These are phyloP conservation scores for Cricetomys ansorgei DNA, from an alignment of 2,113 vertebrate genomes.

Conservation along the genomic window DNA sequence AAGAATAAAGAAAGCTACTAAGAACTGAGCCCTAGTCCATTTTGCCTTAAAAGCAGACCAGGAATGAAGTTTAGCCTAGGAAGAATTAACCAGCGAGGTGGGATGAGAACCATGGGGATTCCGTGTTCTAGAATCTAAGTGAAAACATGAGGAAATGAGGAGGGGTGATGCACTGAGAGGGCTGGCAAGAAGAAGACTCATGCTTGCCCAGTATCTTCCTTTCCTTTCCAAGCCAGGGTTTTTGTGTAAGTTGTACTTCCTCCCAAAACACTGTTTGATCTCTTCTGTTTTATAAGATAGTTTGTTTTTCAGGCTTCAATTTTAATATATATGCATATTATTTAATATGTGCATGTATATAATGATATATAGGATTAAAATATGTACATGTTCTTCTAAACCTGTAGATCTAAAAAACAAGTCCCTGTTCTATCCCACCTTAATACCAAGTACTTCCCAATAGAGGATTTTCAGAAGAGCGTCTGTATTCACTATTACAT, in stretches of 20 bases:
- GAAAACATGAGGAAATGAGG: neutral
- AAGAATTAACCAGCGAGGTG: neutral
- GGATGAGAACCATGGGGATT: neutral
- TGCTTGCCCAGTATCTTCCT: neutral
- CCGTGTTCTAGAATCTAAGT: neutral
- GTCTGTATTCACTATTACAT: neutral
- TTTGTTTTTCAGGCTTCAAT: neutral
- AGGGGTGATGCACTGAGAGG: neutral
- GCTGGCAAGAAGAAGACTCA: neutral
- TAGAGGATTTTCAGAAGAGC: slow-evolving; percentile 15
- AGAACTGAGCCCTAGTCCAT: neutral
- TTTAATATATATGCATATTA: neutral
- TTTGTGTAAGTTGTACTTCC: neutral
- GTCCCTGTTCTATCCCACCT: neutral
- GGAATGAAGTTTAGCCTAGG: neutral
- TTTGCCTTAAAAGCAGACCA: neutral
- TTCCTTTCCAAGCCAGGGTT: neutral
- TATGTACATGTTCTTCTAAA: slow-evolving; percentile 1
- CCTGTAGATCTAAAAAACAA: neutral
- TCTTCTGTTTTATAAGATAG: neutral
- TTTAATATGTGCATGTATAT: neutral
- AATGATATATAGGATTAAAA: neutral
- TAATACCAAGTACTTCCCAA: neutral
- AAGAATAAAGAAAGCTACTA: neutral
- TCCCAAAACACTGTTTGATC: neutral